Evolutionary conservation across 1,140 invertebrate species (phyloP).

Genomic region (Acromyrmex heyeri): DNA sequence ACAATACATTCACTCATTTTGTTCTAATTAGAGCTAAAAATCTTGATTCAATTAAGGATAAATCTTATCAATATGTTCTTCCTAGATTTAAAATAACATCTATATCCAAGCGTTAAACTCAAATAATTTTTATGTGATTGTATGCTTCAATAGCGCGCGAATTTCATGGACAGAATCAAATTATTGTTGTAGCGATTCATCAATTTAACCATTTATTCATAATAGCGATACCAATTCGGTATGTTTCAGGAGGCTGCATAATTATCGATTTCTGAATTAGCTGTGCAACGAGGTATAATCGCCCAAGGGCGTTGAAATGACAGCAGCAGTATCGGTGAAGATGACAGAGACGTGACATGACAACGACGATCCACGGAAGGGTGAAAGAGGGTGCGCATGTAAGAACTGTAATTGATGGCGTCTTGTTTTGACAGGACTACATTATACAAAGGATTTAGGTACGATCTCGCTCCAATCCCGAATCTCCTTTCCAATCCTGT

Average conservation of each 20-base stretch:
- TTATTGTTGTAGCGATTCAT: slow-evolving; percentile 17
- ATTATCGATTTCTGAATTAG: slow-evolving; percentile 58
- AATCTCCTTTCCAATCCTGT: background rate
- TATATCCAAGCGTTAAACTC: background rate
- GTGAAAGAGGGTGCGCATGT: slow-evolving; percentile 49
- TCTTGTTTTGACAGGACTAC: slow-evolving; percentile 66
- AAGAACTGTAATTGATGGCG: slow-evolving; percentile 70
- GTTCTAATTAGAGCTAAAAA: background rate
- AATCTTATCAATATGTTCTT: background rate
- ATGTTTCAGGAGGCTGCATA: slow-evolving; percentile 14
- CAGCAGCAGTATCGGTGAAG: slow-evolving; percentile 22
- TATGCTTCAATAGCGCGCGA: background rate
- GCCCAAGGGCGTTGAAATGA: slow-evolving; percentile 51
- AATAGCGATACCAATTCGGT: slow-evolving; percentile 44
- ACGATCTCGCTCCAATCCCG: slow-evolving; percentile 17
- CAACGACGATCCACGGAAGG: slow-evolving; percentile 19
- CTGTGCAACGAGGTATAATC: slow-evolving; percentile 39
- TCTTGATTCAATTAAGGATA: background rate
- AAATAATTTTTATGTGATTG: background rate
- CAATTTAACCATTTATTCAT: slow-evolving; percentile 24
- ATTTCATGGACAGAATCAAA: background rate
- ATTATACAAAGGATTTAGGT: slow-evolving; percentile 46
- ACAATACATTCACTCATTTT: background rate
- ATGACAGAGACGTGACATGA: slow-evolving; percentile 30
- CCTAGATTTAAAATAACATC: background rate